A percentile compares a stretch with the other conserved stretches of the same genome.
Conservation (phyloP, 1,140 invertebrate species). For the Drosophila azteca region DNA sequence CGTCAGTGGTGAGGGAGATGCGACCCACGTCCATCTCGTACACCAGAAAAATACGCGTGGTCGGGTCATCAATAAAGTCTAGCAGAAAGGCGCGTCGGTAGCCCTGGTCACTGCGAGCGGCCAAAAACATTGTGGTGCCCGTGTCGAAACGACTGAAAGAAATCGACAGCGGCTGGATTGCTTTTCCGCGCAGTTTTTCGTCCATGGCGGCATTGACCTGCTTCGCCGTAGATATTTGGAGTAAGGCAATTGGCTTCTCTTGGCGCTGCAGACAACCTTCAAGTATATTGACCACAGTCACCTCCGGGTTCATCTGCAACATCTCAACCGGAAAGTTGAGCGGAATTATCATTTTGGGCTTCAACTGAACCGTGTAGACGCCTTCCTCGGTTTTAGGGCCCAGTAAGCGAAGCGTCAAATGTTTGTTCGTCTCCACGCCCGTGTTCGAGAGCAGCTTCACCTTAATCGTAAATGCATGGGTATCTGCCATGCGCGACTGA, state of each 20-base stretch:
- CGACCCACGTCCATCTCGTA: conserved; percentile 67
- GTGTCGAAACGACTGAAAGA: conserved; percentile 10
- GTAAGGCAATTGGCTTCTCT: conserved; percentile 26
- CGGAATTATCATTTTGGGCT: conserved; percentile 41
- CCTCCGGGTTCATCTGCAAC: conserved; percentile 29
- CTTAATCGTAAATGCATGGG: conserved; percentile 39
- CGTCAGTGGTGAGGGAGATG: conserved; percentile 35
- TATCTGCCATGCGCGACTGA: conserved; percentile 27
- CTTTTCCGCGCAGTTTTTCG: conserved; percentile 4
- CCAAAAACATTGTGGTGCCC: conserved; percentile 22
- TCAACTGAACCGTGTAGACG: conserved; percentile 41
- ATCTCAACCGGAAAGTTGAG: conserved; percentile 43
- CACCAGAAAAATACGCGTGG: conserved; percentile 38
- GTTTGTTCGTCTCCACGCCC: conserved; percentile 45
- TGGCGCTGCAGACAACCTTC: neutral
- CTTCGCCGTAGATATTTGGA: conserved; percentile 43
- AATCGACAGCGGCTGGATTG: neutral
- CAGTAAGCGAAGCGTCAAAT: conserved; percentile 33
- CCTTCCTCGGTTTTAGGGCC: conserved; percentile 35
- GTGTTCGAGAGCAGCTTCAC: conserved; percentile 35
- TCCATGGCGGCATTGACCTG: conserved; percentile 43
- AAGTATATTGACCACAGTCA: conserved; percentile 33
- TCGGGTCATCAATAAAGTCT: conserved; percentile 23
- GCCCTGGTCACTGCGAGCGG: conserved; percentile 42
- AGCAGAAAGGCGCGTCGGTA: conserved; percentile 59